These are phyloP conservation scores for Spongilla lacustris DNA, from an alignment of 37 sponge, comb jelly and placozoan genomes.

Conservation along the genomic window DNA sequence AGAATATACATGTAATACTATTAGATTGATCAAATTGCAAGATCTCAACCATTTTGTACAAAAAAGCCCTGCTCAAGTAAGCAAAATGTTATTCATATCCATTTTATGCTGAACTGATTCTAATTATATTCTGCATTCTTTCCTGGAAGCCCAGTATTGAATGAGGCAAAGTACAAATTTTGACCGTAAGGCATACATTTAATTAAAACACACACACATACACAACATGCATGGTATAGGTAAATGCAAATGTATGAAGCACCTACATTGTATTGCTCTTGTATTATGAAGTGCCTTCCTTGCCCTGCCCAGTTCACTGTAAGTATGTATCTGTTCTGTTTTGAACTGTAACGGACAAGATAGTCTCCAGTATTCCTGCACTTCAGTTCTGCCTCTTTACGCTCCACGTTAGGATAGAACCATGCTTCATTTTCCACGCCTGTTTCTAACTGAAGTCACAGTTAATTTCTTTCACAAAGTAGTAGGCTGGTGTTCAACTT, in stretches of 20 bases:
- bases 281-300: conserved; percentile 86
- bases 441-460: not conserved
- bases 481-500: not conserved
- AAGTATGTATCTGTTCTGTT: conserved; percentile 72
- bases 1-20: too few species aligned
- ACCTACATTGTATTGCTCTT: conserved; percentile 67
- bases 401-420: conserved; percentile 81
- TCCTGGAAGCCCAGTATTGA: too few species aligned
- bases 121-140: too few species aligned
- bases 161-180: too few species aligned
- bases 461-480: not conserved
- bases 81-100: too few species aligned
- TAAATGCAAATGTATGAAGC: not conserved
- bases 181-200: too few species aligned
- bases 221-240: too few species aligned
- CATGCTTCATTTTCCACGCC: conserved; percentile 83
- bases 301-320: conserved; percentile 66
- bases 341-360: conserved; percentile 75
- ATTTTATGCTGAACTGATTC: too few species aligned
- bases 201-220: too few species aligned
- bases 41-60: too few species aligned
- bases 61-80: too few species aligned
- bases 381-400: conserved; percentile 84
- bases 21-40: too few species aligned
- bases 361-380: conserved; percentile 85